Percentiles rank a stretch among this genome's conserved stretches.
Conservation (phyloP, 2,888 invertebrate genomes). For the Heliconius ethilla region DNA sequence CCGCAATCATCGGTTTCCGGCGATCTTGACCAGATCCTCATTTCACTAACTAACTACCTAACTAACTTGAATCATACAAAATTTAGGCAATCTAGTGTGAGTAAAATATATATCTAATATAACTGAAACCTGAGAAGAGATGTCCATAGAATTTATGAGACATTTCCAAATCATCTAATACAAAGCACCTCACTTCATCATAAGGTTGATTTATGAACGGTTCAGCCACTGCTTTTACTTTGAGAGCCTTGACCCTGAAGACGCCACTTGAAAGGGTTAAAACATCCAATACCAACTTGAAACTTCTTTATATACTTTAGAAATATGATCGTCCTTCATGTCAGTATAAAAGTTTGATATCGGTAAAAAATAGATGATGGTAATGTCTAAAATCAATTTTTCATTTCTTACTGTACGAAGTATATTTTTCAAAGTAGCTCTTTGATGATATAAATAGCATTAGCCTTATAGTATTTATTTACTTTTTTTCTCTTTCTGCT, state of each 20-base stretch:
- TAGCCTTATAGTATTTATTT: neutral
- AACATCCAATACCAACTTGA: constrained; percentile 26
- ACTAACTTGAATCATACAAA: no score
- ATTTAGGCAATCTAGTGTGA: no score
- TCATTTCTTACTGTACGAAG: neutral
- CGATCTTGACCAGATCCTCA: no score
- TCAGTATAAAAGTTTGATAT: constrained; percentile 24
- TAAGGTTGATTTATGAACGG: neutral
- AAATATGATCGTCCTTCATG: constrained; percentile 32
- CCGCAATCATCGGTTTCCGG: no score
- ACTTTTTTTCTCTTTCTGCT: neutral
- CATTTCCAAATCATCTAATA: neutral
- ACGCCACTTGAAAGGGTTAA: constrained; percentile 21
- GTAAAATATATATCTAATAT: neutral
- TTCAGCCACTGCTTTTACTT: neutral
- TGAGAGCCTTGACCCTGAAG: constrained; percentile 21
- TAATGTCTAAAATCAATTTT: neutral
- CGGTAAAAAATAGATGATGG: constrained; percentile 27
- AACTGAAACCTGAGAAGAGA: neutral
- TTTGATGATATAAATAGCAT: neutral
- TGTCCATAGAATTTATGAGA: neutral
- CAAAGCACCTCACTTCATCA: neutral
- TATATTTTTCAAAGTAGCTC: neutral
- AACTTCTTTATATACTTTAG: constrained; percentile 33
- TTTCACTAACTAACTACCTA: no score